Evolutionary conservation across 2,888 invertebrate genomes (phyloP).

Genomic region (Brachyptera putata): DNA sequence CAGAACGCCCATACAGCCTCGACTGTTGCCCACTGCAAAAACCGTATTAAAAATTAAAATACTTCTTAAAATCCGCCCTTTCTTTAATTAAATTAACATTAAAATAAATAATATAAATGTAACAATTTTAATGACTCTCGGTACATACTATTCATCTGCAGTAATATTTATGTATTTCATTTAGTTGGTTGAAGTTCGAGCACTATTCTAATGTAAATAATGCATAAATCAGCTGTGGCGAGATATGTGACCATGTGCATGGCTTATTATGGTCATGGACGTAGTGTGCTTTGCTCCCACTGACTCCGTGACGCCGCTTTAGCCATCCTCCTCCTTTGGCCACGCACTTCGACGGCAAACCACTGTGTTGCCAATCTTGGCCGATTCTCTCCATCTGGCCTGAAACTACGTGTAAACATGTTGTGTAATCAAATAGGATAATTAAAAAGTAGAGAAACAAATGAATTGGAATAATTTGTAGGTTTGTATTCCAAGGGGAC

Average conservation of each 20-base stretch:
- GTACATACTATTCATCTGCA: too few species aligned
- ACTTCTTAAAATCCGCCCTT: background rate
- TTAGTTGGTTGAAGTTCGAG: too few species aligned
- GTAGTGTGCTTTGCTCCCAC: background rate
- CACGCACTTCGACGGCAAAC: background rate
- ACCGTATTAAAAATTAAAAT: slow-evolving; percentile 4
- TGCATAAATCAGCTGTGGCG: background rate
- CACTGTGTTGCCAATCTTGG: too few species aligned
- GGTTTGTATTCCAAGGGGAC: too few species aligned
- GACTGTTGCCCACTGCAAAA: background rate
- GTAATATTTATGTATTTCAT: too few species aligned
- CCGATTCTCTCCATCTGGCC: too few species aligned
- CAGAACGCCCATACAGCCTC: slow-evolving; percentile 12
- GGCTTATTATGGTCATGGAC: slow-evolving; percentile 8
- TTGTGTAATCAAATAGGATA: too few species aligned
- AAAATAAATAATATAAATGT: background rate
- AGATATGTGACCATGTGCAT: background rate
- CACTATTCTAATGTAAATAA: background rate
- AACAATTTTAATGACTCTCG: background rate
- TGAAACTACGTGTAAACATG: too few species aligned
- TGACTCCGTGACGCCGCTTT: background rate
- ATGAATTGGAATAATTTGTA: too few species aligned
- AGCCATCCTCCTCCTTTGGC: background rate
- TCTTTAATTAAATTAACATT: background rate
- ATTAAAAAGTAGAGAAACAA: too few species aligned